These are phyloP conservation scores for Hydrotaea cyrtoneurina DNA, from an alignment of 2,888 invertebrate genomes.

Conservation along the genomic window DNA sequence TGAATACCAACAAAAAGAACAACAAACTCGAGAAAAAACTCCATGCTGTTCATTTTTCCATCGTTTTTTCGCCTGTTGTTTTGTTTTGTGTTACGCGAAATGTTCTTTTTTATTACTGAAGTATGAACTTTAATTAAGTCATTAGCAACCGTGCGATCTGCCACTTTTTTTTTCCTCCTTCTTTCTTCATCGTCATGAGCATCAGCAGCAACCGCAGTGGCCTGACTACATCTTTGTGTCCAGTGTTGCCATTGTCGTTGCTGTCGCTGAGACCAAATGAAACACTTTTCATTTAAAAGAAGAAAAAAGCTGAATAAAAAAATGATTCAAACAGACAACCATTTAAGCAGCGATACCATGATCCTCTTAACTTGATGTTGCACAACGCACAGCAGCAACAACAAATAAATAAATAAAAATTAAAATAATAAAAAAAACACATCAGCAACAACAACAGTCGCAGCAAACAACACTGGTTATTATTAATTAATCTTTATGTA, in stretches of 20 bases:
- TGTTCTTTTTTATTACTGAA: constrained; percentile 62
- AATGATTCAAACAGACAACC: constrained; percentile 65
- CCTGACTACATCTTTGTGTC: not conserved
- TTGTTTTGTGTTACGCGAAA: constrained; percentile 59
- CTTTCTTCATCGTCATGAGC: constrained; percentile 31
- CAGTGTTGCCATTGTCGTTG: not conserved
- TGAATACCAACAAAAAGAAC: not conserved
- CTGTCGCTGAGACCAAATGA: constrained; percentile 44
- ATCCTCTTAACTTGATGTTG: constrained; percentile 63
- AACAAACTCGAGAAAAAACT: too few species aligned
- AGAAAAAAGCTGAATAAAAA: too few species aligned
- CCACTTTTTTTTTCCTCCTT: constrained; percentile 68
- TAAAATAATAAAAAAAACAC: constrained; percentile 4
- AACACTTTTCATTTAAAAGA: constrained; percentile 32
- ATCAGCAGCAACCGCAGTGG: not conserved
- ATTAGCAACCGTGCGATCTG: constrained; percentile 68
- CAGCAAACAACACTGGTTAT: constrained; percentile 30
- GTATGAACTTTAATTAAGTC: constrained; percentile 68
- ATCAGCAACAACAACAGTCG: constrained; percentile 35
- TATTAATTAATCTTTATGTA: constrained; percentile 58
- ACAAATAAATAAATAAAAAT: constrained; percentile 37
- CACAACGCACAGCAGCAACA: constrained; percentile 7
- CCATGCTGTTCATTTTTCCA: constrained; percentile 4
- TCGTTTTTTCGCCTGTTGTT: constrained; percentile 16
- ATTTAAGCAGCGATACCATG: constrained; percentile 67